A percentile compares a stretch with the other conserved stretches of the same genome.
These are phyloP conservation scores for Lasioglossum oenotherae DNA, from an alignment of 2,888 invertebrate species.

Conservation along the genomic window DNA sequence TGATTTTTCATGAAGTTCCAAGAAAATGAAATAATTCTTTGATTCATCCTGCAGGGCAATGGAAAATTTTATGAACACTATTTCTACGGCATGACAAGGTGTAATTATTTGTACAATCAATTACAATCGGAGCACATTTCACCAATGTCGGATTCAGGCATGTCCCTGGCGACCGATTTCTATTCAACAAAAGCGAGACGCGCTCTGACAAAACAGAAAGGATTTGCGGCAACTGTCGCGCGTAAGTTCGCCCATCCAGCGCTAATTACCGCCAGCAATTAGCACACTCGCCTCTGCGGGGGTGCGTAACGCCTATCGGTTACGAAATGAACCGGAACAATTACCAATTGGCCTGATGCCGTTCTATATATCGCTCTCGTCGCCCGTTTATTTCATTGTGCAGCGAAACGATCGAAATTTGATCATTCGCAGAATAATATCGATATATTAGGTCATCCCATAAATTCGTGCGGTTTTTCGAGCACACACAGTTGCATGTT, in stretches of 20 bases:
- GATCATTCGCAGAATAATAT: background rate
- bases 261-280: constrained; percentile 53
- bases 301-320: constrained; percentile 24
- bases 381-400: background rate
- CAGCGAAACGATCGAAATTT: constrained; percentile 3
- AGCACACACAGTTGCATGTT: too few species aligned
- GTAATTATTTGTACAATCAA: background rate
- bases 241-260: constrained; percentile 26
- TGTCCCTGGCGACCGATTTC: background rate
- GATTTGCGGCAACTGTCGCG: constrained; percentile 12
- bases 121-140: background rate
- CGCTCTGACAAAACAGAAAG: background rate
- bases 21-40: background rate
- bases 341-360: constrained; percentile 30
- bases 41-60: background rate
- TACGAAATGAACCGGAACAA: constrained; percentile 50
- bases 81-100: background rate
- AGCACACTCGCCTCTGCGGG: constrained; percentile 30
- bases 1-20: background rate
- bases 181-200: background rate
- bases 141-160: background rate
- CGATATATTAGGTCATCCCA: background rate
- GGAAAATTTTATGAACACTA: background rate
- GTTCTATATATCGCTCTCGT: background rate
- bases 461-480: too few species aligned